Evolutionary conservation across 2,113 vertebrate genomes (phyloP).

Genomic region (Coptodon rendalli): DNA sequence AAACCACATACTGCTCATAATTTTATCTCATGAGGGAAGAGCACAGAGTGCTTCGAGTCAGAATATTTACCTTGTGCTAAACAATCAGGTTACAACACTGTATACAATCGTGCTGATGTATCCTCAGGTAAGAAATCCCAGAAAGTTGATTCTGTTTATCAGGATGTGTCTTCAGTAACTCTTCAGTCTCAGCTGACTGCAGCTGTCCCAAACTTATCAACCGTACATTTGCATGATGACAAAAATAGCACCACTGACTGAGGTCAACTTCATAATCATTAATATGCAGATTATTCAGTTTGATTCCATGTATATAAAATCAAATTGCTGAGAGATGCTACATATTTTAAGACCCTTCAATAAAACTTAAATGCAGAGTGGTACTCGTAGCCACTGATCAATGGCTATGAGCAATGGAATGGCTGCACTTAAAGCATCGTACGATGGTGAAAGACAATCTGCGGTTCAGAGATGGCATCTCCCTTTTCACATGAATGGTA

Average conservation of each 20-base stretch:
- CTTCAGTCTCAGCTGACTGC: background rate
- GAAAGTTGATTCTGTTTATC: background rate
- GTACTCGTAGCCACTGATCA: background rate
- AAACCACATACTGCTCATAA: background rate
- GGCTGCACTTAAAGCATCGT: background rate
- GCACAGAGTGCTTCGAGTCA: background rate
- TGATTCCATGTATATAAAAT: background rate
- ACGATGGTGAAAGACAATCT: background rate
- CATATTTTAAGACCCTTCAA: background rate
- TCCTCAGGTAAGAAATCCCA: background rate
- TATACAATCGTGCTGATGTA: background rate
- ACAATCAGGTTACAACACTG: background rate
- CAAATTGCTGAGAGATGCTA: fast-evolving
- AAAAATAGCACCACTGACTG: background rate
- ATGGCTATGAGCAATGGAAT: background rate
- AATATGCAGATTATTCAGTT: background rate
- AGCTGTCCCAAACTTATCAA: fast-evolving
- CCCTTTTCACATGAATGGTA: background rate
- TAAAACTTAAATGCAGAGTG: background rate
- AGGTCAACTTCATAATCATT: background rate
- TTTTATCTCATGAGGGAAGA: background rate
- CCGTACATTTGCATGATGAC: background rate
- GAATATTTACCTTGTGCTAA: background rate
- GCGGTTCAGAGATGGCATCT: background rate
- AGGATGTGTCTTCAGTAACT: background rate